A percentile compares a stretch with the other conserved stretches of the same genome.
These are phyloP conservation scores for Drosophila lowei DNA, from an alignment of 1,140 invertebrate genomes.

Conservation along the genomic window DNA sequence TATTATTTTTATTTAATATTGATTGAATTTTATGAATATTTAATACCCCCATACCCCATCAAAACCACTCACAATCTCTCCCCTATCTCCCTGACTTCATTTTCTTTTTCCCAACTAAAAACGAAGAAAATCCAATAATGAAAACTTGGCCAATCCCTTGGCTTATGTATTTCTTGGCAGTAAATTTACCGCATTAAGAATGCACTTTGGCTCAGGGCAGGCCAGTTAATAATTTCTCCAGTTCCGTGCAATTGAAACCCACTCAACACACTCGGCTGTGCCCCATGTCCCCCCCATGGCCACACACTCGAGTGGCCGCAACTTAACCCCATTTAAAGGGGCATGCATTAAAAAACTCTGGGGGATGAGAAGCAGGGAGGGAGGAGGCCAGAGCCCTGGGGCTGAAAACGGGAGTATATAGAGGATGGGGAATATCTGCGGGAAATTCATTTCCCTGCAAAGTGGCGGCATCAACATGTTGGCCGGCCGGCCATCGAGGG, in stretches of 20 bases:
- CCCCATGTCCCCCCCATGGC: no score
- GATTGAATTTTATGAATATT: no score
- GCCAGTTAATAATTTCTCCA: conserved; percentile 55
- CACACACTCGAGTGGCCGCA: conserved; percentile 35
- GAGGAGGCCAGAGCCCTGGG: conserved; percentile 4
- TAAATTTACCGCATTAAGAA: conserved; percentile 38
- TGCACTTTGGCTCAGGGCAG: conserved; percentile 25
- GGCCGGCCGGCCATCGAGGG: conserved; percentile 13
- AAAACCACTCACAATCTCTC: no score
- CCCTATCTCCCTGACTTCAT: no score
- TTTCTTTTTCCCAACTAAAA: background rate
- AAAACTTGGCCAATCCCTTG: background rate
- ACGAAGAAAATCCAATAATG: background rate
- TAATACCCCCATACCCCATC: no score
- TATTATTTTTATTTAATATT: no score
- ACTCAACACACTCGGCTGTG: conserved; percentile 14
- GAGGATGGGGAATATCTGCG: conserved; percentile 38
- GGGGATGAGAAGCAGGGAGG: conserved; percentile 13
- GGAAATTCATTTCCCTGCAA: conserved; percentile 67
- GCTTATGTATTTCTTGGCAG: conserved; percentile 21
- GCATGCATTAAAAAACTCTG: conserved; percentile 43
- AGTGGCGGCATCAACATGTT: conserved; percentile 61
- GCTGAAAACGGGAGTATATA: background rate
- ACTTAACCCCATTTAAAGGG: conserved; percentile 71
- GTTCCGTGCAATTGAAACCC: conserved; percentile 63